phyloP scores from a whole-genome alignment of 2,797 vertebrate species.

The Scarus forsteni region DNA sequence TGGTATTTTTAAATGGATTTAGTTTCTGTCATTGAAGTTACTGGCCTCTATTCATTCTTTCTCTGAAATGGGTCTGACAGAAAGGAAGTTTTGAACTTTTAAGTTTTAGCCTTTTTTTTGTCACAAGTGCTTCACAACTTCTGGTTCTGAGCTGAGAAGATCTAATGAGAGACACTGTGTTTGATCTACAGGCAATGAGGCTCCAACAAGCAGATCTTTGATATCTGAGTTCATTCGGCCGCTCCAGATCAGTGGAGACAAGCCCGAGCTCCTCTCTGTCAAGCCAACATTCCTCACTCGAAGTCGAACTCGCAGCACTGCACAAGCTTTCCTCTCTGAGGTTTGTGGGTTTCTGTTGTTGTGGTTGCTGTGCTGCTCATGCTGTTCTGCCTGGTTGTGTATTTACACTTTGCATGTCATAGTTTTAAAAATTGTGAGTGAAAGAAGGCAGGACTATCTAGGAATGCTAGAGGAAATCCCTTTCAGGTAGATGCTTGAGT shows the following conservation, averaged over 20 bases:
- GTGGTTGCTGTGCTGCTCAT: not conserved
- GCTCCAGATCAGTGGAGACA: constrained; percentile 89
- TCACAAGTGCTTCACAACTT: constrained; percentile 15
- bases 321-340: constrained; percentile 90
- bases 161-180: constrained; percentile 30
- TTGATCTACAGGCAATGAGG: constrained; percentile 88
- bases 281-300: constrained; percentile 92
- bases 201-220: constrained; percentile 86
- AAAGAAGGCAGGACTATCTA: not conserved
- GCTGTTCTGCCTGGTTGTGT: constrained; percentile 5
- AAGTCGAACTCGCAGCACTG: constrained; percentile 84
- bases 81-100: not conserved
- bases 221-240: constrained; percentile 92
- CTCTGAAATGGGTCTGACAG: not conserved
- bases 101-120: not conserved
- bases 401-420: constrained; percentile 7
- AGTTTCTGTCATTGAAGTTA: too few species aligned
- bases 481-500: not conserved
- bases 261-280: constrained; percentile 89
- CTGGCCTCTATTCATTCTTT: not conserved
- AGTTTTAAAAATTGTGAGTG: not conserved
- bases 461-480: not conserved
- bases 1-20: too few species aligned
- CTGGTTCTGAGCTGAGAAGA: constrained; percentile 17
- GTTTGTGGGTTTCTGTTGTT: constrained; percentile 74